Evolutionary conservation across 1,140 invertebrate genomes (phyloP).

Genomic region (Drosophila oshimai): DNA sequence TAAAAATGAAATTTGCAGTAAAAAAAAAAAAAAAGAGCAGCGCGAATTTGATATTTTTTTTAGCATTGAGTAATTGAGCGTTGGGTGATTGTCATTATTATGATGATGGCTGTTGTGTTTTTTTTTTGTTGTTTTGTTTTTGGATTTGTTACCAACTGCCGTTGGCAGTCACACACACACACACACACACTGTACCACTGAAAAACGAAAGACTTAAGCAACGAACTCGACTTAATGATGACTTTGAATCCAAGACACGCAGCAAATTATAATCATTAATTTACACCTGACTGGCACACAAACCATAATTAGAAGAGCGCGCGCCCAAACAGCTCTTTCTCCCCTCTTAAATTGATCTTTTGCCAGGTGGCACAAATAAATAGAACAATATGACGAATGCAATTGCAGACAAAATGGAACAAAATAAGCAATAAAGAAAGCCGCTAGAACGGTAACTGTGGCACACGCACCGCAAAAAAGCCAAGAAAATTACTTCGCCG

Average conservation of each 20-base stretch:
- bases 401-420: conserved; percentile 32
- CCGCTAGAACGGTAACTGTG: conserved; percentile 69
- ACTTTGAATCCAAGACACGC: conserved; percentile 47
- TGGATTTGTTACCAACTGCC: conserved; percentile 29
- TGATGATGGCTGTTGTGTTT: conserved; percentile 18
- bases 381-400: conserved; percentile 19
- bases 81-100: conserved; percentile 41
- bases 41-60: conserved; percentile 60
- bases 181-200: conserved; percentile 19
- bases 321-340: conserved; percentile 6
- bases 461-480: conserved; percentile 45
- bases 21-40: conserved; percentile 20
- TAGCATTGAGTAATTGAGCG: conserved; percentile 70
- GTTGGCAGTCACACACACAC: conserved; percentile 11
- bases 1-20: conserved; percentile 30
- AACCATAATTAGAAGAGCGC: conserved; percentile 49
- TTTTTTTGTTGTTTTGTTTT: conserved; percentile 12
- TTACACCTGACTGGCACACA: conserved; percentile 45
- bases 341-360: neutral
- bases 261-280: conserved; percentile 68
- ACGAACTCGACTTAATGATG: conserved; percentile 76
- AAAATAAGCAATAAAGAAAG: conserved; percentile 28
- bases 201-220: conserved; percentile 74
- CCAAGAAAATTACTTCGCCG: conserved; percentile 12
- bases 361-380: conserved; percentile 54